phyloP scores from a whole-genome alignment of 2,113 vertebrate genomes.

The Crotalus helleri region DNA sequence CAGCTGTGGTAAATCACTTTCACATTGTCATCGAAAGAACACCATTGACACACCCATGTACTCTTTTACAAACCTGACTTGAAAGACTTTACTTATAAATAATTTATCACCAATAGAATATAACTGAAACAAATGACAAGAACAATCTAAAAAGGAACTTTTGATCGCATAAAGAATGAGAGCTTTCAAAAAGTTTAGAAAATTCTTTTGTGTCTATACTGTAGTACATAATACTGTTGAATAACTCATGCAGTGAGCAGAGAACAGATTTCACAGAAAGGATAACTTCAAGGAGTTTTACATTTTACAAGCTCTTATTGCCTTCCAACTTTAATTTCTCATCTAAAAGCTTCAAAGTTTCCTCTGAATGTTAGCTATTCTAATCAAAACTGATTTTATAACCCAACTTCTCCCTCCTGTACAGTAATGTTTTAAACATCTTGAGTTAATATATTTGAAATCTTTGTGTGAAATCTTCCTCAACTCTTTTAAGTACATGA shows the following conservation, averaged over 20 bases:
- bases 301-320: background rate
- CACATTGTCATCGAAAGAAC: background rate
- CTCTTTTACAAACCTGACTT: background rate
- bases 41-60: background rate
- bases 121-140: background rate
- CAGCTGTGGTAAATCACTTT: background rate
- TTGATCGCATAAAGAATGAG: slow-evolving; percentile 1
- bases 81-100: background rate
- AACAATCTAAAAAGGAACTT: fast-evolving
- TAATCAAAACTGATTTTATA: background rate
- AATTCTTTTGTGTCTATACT: background rate
- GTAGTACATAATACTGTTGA: background rate
- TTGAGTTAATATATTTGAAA: background rate
- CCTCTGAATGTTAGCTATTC: slow-evolving; percentile 11
- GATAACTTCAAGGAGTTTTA: background rate
- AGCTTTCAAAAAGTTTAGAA: slow-evolving; percentile 20
- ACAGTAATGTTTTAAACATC: slow-evolving; percentile 2
- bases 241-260: background rate
- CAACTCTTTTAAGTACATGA: background rate
- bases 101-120: background rate
- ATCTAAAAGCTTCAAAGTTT: slow-evolving; percentile 23
- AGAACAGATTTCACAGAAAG: background rate
- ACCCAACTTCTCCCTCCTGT: background rate
- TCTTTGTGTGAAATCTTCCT: background rate
- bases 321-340: slow-evolving; percentile 25